Evolutionary conservation across 2,797 vertebrate genomes (phyloP), one percentile per base, ranked within the genome.

Genomic region (Manis crassicaudata): DNA sequence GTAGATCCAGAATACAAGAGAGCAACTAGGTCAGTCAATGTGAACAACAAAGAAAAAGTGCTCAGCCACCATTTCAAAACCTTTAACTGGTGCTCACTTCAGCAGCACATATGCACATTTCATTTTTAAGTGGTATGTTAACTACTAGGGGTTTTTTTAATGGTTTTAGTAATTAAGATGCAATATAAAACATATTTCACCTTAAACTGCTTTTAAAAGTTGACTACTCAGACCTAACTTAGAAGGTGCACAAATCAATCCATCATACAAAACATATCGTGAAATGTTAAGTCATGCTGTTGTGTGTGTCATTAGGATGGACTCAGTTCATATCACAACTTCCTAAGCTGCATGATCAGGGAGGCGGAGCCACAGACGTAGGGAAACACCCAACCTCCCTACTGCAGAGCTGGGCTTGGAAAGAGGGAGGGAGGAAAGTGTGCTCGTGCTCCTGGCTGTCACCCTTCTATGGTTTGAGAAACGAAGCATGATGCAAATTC

Each of bases 191-290:
- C 37, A 88, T 88, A 37, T 60, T 46, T 54, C 50, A 80, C 5
- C 54, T 67, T 80, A 80, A 65, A 67, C 72, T 18, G 14, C 46
- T 95, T 89, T 60, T 68, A 56, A 77, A 92, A 79, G 92, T 8
- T 35, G 29, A 60, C 32, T 62, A 62, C 62, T 82, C 50, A 82
- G 25, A 75, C 25, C 84, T 63, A 68, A 29, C 11, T 50, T 92
- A 73, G 23, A 89, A 52, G 14, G 29, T 37, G 25, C 6, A 52
- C 65, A 82, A 95, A 62, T 54, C 40, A 62, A 76, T 52, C n/a
- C 17, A 58, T 14, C 20, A 43, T 18, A 23, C 12, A 67, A 90
- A 70, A 72, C 17, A 29, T 21, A 46, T 0, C 56, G 3, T 40
- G 21, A 85, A 56, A 27, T 43, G 54, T 7, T 29, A 81, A 77